A percentile compares a stretch with the other conserved stretches of the same genome.
Evolutionary conservation across 2,113 vertebrate species (phyloP).

Genomic region (Semnornis frantzii): DNA sequence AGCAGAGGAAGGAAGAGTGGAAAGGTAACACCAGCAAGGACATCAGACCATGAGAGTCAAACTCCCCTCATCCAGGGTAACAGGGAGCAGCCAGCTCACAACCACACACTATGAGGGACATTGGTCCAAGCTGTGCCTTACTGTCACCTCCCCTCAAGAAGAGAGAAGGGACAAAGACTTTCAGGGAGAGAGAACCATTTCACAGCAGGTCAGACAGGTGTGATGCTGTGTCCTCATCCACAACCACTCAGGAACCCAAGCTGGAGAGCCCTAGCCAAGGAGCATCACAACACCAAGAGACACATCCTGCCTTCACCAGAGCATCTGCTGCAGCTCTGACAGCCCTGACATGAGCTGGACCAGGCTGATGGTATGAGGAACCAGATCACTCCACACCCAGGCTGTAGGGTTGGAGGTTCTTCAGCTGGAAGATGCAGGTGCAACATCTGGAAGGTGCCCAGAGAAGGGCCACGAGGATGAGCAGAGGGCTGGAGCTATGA

Average conservation of each 20-base stretch:
- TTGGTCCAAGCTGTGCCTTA: background rate
- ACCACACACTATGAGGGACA: rapidly evolving
- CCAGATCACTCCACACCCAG: background rate
- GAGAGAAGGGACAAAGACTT: background rate
- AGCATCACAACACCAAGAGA: background rate
- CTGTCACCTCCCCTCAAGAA: background rate
- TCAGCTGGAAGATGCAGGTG: background rate
- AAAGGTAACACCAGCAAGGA: slow-evolving; percentile 46
- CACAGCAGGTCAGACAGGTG: background rate
- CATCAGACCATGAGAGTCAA: background rate
- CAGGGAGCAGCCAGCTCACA: background rate
- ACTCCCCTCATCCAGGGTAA: background rate
- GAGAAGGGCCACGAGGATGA: too few relatives aligned
- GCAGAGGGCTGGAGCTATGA: too few relatives aligned
- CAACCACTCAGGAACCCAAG: background rate
- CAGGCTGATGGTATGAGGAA: background rate
- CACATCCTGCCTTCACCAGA: background rate
- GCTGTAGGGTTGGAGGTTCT: background rate
- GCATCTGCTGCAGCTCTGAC: background rate
- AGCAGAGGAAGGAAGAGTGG: slow-evolving; percentile 32
- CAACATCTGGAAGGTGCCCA: background rate
- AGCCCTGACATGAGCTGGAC: background rate
- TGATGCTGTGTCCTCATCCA: background rate
- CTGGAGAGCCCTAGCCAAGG: background rate
- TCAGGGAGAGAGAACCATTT: background rate